Percentiles rank a stretch among this genome's conserved stretches.
phyloP scores from a whole-genome alignment of 1,140 invertebrate genomes.

The Phthorimaea operculella region DNA sequence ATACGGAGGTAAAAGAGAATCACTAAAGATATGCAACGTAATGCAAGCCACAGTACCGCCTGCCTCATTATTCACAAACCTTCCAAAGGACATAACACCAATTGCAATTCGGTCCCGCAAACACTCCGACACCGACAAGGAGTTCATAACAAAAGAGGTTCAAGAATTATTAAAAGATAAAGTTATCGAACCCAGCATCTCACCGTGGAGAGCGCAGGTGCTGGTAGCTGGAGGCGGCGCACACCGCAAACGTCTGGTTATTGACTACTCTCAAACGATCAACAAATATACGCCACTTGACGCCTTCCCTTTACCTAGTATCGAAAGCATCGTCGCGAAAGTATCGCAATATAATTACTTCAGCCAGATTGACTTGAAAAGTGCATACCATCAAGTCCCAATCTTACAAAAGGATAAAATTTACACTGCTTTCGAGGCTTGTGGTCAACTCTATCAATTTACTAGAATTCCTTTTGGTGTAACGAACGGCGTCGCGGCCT shows the following conservation, averaged over 20 bases:
- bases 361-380: conserved; percentile 8
- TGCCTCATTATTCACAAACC: conserved; percentile 3
- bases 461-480: conserved; percentile 18
- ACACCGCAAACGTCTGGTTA: conserved; percentile 6
- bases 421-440: neutral
- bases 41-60: conserved; percentile 7
- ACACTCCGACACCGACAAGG: neutral
- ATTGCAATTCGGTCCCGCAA: neutral
- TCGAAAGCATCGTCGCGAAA: neutral
- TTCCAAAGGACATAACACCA: neutral
- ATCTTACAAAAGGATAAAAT: neutral
- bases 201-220: neutral
- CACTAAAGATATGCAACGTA: conserved; percentile 4
- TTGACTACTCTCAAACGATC: conserved; percentile 8
- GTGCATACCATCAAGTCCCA: conserved; percentile 1
- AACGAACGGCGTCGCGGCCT: conserved; percentile 22
- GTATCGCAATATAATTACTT: conserved; percentile 4
- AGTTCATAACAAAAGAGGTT: neutral
- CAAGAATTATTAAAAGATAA: neutral
- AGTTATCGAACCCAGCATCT: conserved; percentile 6
- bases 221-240: neutral
- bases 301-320: conserved; percentile 4
- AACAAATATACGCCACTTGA: conserved; percentile 7
- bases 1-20: neutral
- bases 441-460: conserved; percentile 17